phyloP scores from a whole-genome alignment of 2,797 vertebrate species.

The Simalia tracyae region DNA sequence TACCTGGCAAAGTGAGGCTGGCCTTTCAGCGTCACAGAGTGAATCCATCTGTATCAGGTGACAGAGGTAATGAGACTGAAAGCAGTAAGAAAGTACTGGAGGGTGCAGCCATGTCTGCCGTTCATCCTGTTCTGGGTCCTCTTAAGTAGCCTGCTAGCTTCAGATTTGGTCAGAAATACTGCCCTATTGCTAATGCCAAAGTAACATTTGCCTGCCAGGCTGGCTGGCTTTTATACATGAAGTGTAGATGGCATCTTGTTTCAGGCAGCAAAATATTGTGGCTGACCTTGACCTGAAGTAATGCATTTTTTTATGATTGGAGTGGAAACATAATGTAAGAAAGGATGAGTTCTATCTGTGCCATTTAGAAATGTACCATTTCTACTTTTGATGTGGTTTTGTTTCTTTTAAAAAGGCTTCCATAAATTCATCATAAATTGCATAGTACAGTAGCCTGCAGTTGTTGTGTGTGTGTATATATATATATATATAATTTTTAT shows the following conservation, averaged over 20 bases:
- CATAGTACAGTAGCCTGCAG: neutral
- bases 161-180: neutral
- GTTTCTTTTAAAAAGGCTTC: neutral
- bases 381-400: neutral
- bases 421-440: neutral
- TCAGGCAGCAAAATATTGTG: neutral
- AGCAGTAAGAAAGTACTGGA: neutral
- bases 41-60: neutral
- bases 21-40: neutral
- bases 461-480: too few species aligned
- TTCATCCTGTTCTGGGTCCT: neutral
- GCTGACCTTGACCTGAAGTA: neutral
- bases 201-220: neutral
- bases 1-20: neutral
- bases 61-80: neutral
- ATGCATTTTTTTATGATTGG: neutral
- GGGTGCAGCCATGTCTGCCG: neutral
- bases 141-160: neutral
- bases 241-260: neutral
- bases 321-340: neutral
- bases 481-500: too few species aligned
- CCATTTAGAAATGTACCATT: neutral
- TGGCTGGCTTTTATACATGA: neutral
- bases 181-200: too few species aligned
- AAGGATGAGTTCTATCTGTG: neutral